Base-by-base conservation (phyloP, 2,888 invertebrate species). In the Ophion slaviceki region DNA sequence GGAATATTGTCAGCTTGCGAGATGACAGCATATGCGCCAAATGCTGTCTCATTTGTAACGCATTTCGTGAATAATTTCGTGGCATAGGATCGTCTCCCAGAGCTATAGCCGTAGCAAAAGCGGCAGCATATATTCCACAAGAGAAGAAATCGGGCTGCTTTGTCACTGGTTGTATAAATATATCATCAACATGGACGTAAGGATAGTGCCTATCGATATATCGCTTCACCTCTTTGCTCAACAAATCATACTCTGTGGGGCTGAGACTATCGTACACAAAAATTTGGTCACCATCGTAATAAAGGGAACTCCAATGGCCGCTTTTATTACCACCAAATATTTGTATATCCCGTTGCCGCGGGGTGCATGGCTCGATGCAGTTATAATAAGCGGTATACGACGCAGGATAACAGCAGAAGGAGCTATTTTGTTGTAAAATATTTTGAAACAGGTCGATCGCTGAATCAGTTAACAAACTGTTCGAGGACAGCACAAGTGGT, bases 81-180 rank as follows among this genome's bases (percentile, higher is more conserved):
- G 1, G 2, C 11, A 36, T 4, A n/a, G 76, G 76, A 20, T 76
- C 57, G 17, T 20, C 20, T 53, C 66, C 66, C 20, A 76, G 20
- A 10, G 66, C 76, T 11, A 76, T 57, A 61, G 59, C 32, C 1
- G 72, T 72, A 3, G 72, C 72, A 61, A 72, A 72, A 36, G 82
- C 82, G n/a, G 75, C 78, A 59, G 84, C 72, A 20, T 86, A 82
- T 14, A 82, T 77, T 14, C 84, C 84, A 36, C 86, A 85, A 70
- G 71, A 77, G 17, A 77, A 61, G 5, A 8, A 10, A 78, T 86
- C 86, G 4, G 82, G 77, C 62, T 86, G 86, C 24, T 45, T 45
- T 5, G 67, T 72, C 2, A 80, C 74, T 3, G 59, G 40, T 53
- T 62, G 20, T 40, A 47, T 11, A 36, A 72, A 11, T 17, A 86